phyloP scores from a whole-genome alignment of 2,888 invertebrate species.

The Harpalus rufipes region DNA sequence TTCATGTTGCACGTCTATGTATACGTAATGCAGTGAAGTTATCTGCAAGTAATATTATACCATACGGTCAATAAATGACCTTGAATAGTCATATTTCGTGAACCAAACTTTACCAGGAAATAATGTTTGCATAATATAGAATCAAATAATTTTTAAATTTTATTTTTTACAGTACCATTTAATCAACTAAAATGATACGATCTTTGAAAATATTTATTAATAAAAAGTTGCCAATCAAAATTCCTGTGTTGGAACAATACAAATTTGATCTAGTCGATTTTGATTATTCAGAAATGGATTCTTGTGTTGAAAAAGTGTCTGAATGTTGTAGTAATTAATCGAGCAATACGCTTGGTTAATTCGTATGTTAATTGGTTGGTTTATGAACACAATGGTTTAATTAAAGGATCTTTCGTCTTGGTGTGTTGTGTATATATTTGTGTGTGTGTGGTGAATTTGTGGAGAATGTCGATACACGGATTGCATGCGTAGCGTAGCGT shows the following conservation, averaged over 20 bases:
- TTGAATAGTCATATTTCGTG: no score
- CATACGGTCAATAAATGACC: no score
- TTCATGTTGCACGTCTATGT: no score
- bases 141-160: no score
- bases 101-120: no score
- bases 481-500: constrained; percentile 36
- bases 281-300: constrained; percentile 21
- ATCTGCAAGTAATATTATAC: no score
- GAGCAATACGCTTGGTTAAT: constrained; percentile 17
- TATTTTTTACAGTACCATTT: no score
- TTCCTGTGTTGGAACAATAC: background rate
- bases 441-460: constrained; percentile 16
- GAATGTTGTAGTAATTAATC: constrained; percentile 16
- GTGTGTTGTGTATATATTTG: background rate
- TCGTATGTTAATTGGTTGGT: constrained; percentile 51
- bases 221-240: background rate
- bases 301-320: background rate
- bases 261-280: background rate
- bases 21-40: no score
- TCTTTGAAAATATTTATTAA: no score
- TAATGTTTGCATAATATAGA: no score
- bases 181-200: no score
- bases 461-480: constrained; percentile 56
- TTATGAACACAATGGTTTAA: constrained; percentile 56
- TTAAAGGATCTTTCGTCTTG: constrained; percentile 15